Evolutionary conservation across 2,113 vertebrate species (phyloP), one percentile per base, ranked within the genome.

Genomic region (Semnornis frantzii): DNA sequence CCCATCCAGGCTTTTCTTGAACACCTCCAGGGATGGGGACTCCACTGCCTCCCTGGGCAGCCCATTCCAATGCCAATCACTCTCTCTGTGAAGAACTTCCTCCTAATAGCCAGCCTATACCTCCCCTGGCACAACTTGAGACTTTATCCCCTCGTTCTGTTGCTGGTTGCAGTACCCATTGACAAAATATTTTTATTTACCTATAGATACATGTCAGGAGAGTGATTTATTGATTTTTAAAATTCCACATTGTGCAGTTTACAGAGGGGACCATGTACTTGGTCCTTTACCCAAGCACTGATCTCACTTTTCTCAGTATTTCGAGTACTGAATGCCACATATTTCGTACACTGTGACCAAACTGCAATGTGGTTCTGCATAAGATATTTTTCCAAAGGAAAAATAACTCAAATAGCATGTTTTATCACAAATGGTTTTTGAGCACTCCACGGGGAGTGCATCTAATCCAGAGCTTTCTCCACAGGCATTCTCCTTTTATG

Each of bases 401-500:
- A 92, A 95, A 69, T 24, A 83, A 69, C 65, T 71, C 75, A 78
- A 83, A 71, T 88, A 87, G 25, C 31, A 44, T 37, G 60, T 85
- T 89, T 87, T 83, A 81, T 78, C 65, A 75, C 69, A 94, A 87
- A 91, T 65, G 12, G 5, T 1, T 68, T 90, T 74, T 78, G 44
- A 94, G 60, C 31, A 2, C 93, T 94, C 93, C 58, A 4, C 72
- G 20, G 91, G 95, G 89, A 93, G 72, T 34, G 48, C 18, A 0
- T 83, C 79, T 92, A 62, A 92, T 89, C 31, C 0, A 0, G 69
- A 74, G 65, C 69, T 95, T 81, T 95, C 93, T 90, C 85, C 63
- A 76, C 85, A 94, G 87, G 79, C 82, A 18, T 28, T 88, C 62
- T 91, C 37, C 66, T 92, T 92, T 94, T 46, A 87, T 69, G 79